Evolutionary conservation across 2,888 invertebrate species (phyloP), one percentile per base, ranked within the genome.

Genomic region (Phania funesta): DNA sequence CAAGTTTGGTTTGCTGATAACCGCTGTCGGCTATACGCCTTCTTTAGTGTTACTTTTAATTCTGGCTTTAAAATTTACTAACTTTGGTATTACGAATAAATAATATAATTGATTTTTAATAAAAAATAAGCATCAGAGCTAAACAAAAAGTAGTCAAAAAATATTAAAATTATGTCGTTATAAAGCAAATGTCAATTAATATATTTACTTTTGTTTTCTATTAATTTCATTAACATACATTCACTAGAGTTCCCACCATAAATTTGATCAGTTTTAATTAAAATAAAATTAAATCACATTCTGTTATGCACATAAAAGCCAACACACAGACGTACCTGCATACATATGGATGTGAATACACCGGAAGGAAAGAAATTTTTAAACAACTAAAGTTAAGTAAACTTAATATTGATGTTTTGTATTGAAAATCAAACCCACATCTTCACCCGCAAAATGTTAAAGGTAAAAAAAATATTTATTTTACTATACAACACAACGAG

Each of bases 371-470:
- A 73, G 38, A 60, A 48, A 73, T 73, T 64, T n/a, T 74, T 54
- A 67, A 73, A 73, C 81, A 81, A 81, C 52, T 70, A 54, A 77
- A 77, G 81, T 77, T 81, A 81, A 81, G 76, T 81, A 67, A 81
- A 73, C 60, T 71, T 46, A 65, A 44, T 67, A 71, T 76, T 65
- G 70, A 76, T 76, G 60, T 60, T 80, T 76, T 71, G 20, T 52
- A 62, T 74, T 50, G 60, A 54, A 62, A 67, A 74, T 48, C 52
- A 70, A 60, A 71, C 7, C 35, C 38, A 44, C 41, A 60, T 67
- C 13, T 48, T 50, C 13, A 50, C 32, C 46, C 16, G 26, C 46
- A 65, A 65, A 65, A 64, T 44, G 41, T 20, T 54, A 20, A 41
- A 62, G 50, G 38, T 7, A 32, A 52, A 41, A 13, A 20, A 9